Conservation (phyloP, 2,113 vertebrate genomes). For the Willisornis vidua region DNA sequence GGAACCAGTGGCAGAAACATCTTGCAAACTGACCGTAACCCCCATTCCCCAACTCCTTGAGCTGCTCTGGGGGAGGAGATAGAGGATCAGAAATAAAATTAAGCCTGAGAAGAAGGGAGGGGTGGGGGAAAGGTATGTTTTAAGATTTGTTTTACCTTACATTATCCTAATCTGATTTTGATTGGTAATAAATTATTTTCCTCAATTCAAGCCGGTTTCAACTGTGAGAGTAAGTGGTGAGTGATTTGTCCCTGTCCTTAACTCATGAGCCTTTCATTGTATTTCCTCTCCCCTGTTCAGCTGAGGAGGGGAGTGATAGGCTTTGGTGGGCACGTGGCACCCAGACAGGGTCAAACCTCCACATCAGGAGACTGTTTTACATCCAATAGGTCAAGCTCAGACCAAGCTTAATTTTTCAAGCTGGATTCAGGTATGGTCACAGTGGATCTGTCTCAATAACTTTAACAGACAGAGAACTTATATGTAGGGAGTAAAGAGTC, state of each 20-base stretch:
- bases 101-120: background rate
- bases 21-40: accelerated
- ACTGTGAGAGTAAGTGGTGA: background rate
- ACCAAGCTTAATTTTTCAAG: background rate
- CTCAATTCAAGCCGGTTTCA: background rate
- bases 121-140: background rate
- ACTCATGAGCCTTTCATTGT: background rate
- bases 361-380: background rate
- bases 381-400: background rate
- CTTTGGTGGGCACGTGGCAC: background rate
- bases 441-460: background rate
- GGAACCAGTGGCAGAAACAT: background rate
- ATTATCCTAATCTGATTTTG: background rate
- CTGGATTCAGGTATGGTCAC: background rate
- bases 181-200: background rate
- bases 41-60: background rate
- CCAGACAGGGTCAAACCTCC: background rate
- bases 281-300: background rate
- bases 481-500: background rate
- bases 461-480: background rate
- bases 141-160: background rate
- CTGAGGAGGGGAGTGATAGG: background rate
- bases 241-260: background rate
- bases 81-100: background rate
- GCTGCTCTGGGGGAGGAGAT: background rate